Evolutionary conservation across 2,113 vertebrate species (phyloP).

Genomic region (Procapra przewalskii): DNA sequence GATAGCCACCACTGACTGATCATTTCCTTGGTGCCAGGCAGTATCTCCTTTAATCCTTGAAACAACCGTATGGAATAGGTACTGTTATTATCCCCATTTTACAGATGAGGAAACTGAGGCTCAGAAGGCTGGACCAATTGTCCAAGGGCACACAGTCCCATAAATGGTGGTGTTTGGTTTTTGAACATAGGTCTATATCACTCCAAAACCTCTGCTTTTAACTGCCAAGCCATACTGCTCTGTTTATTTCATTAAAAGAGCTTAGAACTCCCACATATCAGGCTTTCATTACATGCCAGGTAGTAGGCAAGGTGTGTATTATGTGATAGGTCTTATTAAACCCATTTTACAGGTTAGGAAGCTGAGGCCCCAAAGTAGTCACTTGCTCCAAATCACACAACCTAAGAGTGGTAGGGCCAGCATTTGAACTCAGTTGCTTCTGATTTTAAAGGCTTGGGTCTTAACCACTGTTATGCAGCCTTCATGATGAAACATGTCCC

Average conservation of each 20-base stretch:
- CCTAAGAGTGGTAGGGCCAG: neutral
- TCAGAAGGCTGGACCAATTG: neutral
- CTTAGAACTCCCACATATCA: neutral
- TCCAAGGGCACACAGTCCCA: neutral
- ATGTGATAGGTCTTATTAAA: neutral
- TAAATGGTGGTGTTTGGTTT: neutral
- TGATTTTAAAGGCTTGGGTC: neutral
- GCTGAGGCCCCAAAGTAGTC: neutral
- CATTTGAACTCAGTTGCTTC: neutral
- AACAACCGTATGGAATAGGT: neutral
- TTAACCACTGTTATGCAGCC: neutral
- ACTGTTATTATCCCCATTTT: neutral
- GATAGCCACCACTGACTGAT: neutral
- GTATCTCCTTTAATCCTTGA: neutral
- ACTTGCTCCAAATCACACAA: neutral
- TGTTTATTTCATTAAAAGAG: neutral
- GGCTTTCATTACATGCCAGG: neutral
- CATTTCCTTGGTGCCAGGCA: neutral
- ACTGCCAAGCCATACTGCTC: neutral
- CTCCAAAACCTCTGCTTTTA: neutral
- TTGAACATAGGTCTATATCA: neutral
- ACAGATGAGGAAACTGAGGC: conserved; percentile 1
- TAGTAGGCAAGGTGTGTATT: neutral
- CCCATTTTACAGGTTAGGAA: conserved; percentile 7
- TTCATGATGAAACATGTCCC: neutral